These are phyloP conservation scores for Sebastolobus alascanus DNA, from an alignment of 2,797 vertebrate species.

Conservation along the genomic window DNA sequence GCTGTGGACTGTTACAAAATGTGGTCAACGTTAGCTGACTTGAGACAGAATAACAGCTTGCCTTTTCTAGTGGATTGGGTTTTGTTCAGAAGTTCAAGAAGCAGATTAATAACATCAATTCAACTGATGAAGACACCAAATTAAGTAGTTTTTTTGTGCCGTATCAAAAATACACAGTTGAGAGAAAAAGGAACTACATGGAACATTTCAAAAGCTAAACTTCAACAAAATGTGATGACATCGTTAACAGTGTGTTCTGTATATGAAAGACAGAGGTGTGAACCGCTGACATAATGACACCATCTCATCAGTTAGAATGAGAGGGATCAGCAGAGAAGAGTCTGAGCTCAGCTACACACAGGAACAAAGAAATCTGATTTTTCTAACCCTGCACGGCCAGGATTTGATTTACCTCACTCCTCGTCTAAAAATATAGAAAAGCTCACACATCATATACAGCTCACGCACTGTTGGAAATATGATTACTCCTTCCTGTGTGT, in stretches of 20 bases:
- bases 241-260: not conserved
- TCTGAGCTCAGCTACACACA: conserved; percentile 19
- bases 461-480: conserved; percentile 44
- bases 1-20: not conserved
- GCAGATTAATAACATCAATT: not conserved
- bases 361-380: conserved; percentile 34
- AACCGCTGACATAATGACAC: conserved; percentile 7
- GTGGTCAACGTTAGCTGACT: not conserved
- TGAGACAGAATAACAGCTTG: not conserved
- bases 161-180: not conserved
- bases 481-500: conserved; percentile 36
- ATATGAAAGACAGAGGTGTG: not conserved
- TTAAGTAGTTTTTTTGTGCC: not conserved
- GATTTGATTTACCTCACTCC: conserved; percentile 49
- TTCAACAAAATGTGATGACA: not conserved
- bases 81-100: conserved; percentile 9
- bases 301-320: not conserved
- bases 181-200: not conserved
- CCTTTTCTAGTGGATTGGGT: not conserved
- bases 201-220: not conserved
- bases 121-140: conserved; percentile 1
- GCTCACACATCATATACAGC: conserved; percentile 48
- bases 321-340: not conserved
- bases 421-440: conserved; percentile 53
- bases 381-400: conserved; percentile 20